Conservation (phyloP, 92 coral and sea anemone genomes). For the Epizoanthus ramosus region DNA sequence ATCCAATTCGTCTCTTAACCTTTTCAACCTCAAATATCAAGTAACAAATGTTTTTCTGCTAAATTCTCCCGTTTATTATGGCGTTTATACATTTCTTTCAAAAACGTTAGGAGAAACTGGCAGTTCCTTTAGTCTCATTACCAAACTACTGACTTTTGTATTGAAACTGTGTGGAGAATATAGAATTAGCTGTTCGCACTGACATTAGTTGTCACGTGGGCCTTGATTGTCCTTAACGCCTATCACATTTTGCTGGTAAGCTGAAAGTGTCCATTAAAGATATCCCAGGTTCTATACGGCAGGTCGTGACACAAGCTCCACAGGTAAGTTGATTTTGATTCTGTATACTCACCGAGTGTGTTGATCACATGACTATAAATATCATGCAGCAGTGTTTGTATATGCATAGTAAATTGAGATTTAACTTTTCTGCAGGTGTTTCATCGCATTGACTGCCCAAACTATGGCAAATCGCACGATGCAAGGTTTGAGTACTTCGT, state of each 20-base stretch:
- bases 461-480: slow-evolving; percentile 68
- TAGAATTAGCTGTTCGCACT: no score
- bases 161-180: no score
- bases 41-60: no score
- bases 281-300: slow-evolving; percentile 79
- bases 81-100: no score
- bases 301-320: slow-evolving; percentile 87
- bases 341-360: neutral
- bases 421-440: slow-evolving; percentile 62
- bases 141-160: no score
- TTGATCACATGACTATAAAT: neutral
- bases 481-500: slow-evolving; percentile 75
- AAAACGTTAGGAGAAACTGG: no score
- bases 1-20: no score
- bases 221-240: slow-evolving; percentile 52
- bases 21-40: no score
- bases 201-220: no score
- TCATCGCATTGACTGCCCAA: slow-evolving; percentile 75
- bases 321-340: slow-evolving; percentile 63
- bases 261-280: slow-evolving; percentile 53
- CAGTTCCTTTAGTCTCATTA: no score
- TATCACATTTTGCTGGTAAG: slow-evolving; percentile 81
- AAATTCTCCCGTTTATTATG: no score
- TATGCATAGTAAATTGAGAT: neutral
- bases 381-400: neutral